These are phyloP conservation scores for Malthinus flaveolus DNA, from an alignment of 2,888 invertebrate genomes.

Conservation along the genomic window DNA sequence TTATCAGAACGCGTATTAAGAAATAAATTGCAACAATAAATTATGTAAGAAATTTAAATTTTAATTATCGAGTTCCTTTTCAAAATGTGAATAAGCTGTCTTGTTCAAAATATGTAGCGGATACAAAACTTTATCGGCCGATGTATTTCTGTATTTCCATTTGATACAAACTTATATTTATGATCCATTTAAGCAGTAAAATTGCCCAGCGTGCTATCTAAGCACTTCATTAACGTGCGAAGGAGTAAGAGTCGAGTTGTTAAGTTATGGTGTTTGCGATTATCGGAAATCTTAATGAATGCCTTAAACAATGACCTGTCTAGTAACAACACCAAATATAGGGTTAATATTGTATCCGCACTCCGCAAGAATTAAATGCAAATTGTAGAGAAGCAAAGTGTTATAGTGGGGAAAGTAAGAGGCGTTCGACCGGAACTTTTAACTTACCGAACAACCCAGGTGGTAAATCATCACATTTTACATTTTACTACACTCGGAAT, in stretches of 20 bases:
- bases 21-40: constrained; percentile 35
- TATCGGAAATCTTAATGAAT: constrained; percentile 52
- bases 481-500: constrained; percentile 5
- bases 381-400: constrained; percentile 28
- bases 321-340: constrained; percentile 27
- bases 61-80: constrained; percentile 13
- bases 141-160: constrained; percentile 22
- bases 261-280: constrained; percentile 49
- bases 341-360: constrained; percentile 34
- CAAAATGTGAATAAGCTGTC: constrained; percentile 14
- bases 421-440: constrained; percentile 43
- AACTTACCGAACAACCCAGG: constrained; percentile 28
- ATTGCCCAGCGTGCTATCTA: constrained; percentile 47
- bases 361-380: constrained; percentile 6
- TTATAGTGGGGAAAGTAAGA: constrained; percentile 20
- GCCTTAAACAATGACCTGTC: constrained; percentile 46
- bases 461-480: constrained; percentile 42
- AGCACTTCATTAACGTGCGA: constrained; percentile 49
- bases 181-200: constrained; percentile 48
- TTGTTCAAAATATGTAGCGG: constrained; percentile 10
- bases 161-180: constrained; percentile 42
- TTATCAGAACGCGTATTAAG: constrained; percentile 32
- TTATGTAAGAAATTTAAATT: constrained; percentile 32
- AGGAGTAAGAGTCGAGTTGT: constrained; percentile 40
- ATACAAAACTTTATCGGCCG: constrained; percentile 16